phyloP scores from a whole-genome alignment of 2,113 vertebrate genomes.

The Crocuta crocuta region DNA sequence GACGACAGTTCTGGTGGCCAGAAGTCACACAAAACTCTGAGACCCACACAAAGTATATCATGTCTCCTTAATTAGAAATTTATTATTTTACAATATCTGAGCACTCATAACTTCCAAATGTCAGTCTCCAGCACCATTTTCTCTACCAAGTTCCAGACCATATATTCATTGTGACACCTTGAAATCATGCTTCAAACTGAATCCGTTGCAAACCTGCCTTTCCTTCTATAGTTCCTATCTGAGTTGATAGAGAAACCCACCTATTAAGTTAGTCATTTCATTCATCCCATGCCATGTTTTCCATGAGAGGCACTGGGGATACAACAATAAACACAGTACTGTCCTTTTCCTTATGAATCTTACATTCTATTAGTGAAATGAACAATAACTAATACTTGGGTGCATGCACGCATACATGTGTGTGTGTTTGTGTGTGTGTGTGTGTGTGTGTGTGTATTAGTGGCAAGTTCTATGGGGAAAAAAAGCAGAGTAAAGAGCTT shows the following conservation, averaged over 20 bases:
- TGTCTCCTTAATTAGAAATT: neutral
- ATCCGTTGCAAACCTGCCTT: neutral
- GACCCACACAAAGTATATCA: neutral
- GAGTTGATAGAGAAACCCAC: neutral
- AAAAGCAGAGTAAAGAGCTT: neutral
- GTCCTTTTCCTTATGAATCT: neutral
- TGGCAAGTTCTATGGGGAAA: neutral
- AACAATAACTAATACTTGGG: neutral
- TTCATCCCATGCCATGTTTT: neutral
- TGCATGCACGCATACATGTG: fast-evolving
- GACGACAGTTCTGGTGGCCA: neutral
- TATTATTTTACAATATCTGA: neutral
- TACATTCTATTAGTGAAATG: neutral
- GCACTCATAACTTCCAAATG: neutral
- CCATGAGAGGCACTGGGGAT: neutral
- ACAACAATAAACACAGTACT: neutral
- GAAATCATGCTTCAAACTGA: neutral
- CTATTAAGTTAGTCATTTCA: neutral
- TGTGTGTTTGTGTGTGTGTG: neutral
- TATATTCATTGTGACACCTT: neutral
- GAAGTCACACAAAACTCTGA: neutral
- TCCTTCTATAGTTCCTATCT: neutral
- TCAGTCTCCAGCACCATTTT: neutral
- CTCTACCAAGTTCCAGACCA: neutral
- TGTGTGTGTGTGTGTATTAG: neutral